Base-by-base conservation (phyloP, 2,113 vertebrate species). In the Rhodinocichla rosea region DNA sequence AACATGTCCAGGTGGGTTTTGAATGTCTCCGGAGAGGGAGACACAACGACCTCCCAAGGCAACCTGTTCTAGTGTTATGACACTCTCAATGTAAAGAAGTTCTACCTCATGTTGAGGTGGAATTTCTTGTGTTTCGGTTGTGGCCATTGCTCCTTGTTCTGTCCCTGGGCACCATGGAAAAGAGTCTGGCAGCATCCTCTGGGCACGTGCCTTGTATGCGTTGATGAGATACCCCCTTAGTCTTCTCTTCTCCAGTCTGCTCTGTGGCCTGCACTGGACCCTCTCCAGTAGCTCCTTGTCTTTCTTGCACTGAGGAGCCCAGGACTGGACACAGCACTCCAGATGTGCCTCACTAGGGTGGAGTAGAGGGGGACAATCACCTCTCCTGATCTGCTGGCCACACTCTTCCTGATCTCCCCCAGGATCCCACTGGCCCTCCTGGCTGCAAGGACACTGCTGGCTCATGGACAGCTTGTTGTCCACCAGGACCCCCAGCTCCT, bases 41-140 rank as follows among this genome's bases (percentile, higher is more conserved):
- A n/a, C 3, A 10, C 10, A 12, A n/a, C 0, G 0, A 39, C 6
- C 8, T 24, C 9, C 13, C 23, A 18, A 28, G 19, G 10, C 23
- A 45, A 2, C 13, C 23, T 39, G 10, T 52, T 59, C 9, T 23
- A n/a, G 15, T 39, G 23, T 16, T 74, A 2, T 33, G 33, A 2
- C 55, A 56, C 6, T 2, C 12, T 44, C 33, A 44, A 2, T 39
- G 13, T 39, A 44, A 65, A 50, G 21, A 53, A n/a, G 2, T 44
- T 33, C 5, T 33, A 33, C 27, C 13, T 50, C 7, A 4, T 28
- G 23, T 8, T 44, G 10, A 74, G 32, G 17, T 57, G 52, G n/a
- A 74, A 59, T 15, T 50, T 50, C 26, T 27, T 42, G 27, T 42
- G 18, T 42, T 56, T 42, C 65, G 13, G 9, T 26, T 37, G 16